Conservation (phyloP, 2,797 vertebrate species). For the Morus bassanus region DNA sequence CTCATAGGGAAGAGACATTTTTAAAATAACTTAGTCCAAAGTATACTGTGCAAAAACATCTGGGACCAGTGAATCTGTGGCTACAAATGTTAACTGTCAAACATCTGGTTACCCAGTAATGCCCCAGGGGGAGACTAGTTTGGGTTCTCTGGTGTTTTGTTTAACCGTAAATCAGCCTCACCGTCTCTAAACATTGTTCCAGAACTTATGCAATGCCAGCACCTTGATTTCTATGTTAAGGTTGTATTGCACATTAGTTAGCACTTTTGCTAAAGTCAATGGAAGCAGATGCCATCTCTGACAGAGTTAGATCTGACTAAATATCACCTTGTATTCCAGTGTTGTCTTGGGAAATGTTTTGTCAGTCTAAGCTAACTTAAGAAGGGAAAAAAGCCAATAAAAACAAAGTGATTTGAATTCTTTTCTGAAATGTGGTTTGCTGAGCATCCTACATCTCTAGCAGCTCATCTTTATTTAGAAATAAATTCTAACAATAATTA, state of each 20-base stretch:
- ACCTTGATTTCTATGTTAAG: background rate
- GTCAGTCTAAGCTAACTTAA: background rate
- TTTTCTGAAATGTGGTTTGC: constrained; percentile 26
- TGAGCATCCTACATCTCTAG: constrained; percentile 31
- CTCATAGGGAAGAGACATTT: background rate
- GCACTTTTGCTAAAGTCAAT: background rate
- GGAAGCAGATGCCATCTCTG: background rate
- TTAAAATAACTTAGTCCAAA: background rate
- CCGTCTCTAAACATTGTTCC: background rate
- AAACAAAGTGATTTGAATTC: constrained; percentile 32
- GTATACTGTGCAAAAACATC: background rate
- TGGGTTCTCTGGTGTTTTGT: background rate
- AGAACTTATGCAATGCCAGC: background rate
- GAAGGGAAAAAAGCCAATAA: background rate
- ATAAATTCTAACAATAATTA: background rate
- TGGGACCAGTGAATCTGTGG: background rate
- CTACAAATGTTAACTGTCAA: background rate
- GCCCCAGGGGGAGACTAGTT: background rate
- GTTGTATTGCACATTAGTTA: background rate
- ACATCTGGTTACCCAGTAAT: background rate
- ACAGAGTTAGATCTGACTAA: background rate
- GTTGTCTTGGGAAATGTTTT: background rate
- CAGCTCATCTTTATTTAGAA: constrained; percentile 48
- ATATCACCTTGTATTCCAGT: background rate
- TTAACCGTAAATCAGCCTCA: background rate